Evolutionary conservation across 2,888 invertebrate genomes (phyloP).

Genomic region (Eupithecia abbreviata): DNA sequence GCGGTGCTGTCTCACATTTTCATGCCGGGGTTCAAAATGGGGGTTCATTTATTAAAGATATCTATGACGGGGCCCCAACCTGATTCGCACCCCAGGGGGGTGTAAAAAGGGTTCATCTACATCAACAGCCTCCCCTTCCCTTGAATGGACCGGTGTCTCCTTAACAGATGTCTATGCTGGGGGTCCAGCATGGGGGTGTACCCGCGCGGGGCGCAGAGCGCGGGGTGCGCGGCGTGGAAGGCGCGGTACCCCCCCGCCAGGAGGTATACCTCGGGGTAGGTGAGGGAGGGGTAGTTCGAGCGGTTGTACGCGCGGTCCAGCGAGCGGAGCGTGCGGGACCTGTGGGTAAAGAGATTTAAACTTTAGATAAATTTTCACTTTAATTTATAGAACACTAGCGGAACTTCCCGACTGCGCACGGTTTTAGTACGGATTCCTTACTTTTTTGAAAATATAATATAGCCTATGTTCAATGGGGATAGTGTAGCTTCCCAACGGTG

Average conservation of each 20-base stretch:
- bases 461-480: too few relatives aligned
- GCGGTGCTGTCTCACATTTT: not conserved
- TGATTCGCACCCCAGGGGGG: not conserved
- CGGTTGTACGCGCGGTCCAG: constrained; percentile 84
- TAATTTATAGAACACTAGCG: too few relatives aligned
- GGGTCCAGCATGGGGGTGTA: constrained; percentile 95
- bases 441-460: too few relatives aligned
- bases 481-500: too few relatives aligned
- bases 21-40: too few relatives aligned
- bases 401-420: too few relatives aligned
- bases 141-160: constrained; percentile 79
- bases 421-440: too few relatives aligned
- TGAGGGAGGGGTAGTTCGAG: constrained; percentile 91
- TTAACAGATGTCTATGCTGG: constrained; percentile 80
- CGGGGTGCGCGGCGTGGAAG: constrained; percentile 88
- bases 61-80: constrained; percentile 43
- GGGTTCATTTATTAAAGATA: too few relatives aligned
- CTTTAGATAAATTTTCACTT: too few relatives aligned
- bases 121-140: constrained; percentile 46
- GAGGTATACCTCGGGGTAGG: constrained; percentile 97
- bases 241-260: constrained; percentile 87
- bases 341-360: constrained; percentile 15
- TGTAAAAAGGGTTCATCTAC: constrained; percentile 17
- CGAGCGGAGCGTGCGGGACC: constrained; percentile 85
- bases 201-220: constrained; percentile 87